Conservation (phyloP, 2,888 invertebrate species). For the Lasioglossum calceatum region DNA sequence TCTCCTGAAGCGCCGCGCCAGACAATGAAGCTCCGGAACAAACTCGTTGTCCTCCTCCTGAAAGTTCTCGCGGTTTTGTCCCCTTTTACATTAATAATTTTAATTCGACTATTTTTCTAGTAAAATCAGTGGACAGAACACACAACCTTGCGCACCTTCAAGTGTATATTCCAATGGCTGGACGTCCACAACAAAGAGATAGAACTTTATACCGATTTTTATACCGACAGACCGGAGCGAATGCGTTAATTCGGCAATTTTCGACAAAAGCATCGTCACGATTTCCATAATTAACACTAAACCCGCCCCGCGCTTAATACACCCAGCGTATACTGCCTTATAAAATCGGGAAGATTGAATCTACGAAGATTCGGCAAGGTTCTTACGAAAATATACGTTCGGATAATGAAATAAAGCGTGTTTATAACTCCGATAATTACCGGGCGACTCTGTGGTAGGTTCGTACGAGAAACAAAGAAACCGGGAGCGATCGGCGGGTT, state of each 20-base stretch:
- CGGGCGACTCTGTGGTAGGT: not conserved
- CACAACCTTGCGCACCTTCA: no score
- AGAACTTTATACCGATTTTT: not conserved
- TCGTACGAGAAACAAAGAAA: not conserved
- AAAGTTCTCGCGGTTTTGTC: not conserved
- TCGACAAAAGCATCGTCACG: not conserved
- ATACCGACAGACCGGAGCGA: not conserved
- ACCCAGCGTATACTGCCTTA: not conserved
- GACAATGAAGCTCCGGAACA: not conserved
- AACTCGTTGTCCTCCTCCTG: not conserved
- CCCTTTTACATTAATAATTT: not conserved
- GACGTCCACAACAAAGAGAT: not conserved
- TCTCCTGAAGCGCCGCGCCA: no score
- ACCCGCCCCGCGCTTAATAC: not conserved
- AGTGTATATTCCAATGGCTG: not conserved
- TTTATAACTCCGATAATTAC: not conserved
- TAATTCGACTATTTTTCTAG: not conserved
- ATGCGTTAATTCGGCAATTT: not conserved
- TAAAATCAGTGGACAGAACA: no score
- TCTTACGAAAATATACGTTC: not conserved
- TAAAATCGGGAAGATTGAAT: not conserved
- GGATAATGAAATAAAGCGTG: not conserved
- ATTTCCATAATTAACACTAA: not conserved
- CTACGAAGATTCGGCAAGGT: not conserved
- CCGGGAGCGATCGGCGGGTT: not conserved